These are phyloP conservation scores for Lota lota DNA, from an alignment of 2,113 vertebrate genomes.

Conservation along the genomic window DNA sequence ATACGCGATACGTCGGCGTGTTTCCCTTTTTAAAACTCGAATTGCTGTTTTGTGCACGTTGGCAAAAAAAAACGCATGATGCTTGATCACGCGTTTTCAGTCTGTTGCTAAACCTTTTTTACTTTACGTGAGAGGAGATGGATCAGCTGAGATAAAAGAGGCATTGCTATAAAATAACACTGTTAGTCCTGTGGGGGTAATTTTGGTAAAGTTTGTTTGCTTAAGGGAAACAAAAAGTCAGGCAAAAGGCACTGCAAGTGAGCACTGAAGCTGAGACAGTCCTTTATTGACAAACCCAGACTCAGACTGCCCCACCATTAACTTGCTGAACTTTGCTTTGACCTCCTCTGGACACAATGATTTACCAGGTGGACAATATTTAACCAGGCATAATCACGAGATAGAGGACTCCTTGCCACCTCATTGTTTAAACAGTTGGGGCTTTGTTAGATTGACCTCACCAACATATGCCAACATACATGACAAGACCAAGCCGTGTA, in stretches of 20 bases:
- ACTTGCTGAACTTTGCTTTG: slow-evolving; percentile 45
- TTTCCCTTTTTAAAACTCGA: not conserved
- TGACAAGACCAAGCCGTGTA: slow-evolving; percentile 4
- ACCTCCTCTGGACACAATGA: slow-evolving; percentile 56
- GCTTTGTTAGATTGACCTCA: slow-evolving; percentile 35
- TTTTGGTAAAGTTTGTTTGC: not conserved
- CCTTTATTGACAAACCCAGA: not conserved
- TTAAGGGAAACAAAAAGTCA: slow-evolving; percentile 8
- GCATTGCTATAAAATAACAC: too few species aligned
- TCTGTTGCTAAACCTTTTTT: too few species aligned
- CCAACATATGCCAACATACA: slow-evolving; percentile 2
- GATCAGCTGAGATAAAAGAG: too few species aligned
- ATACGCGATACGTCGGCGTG: not conserved
- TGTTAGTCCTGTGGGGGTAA: too few species aligned
- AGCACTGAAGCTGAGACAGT: slow-evolving; percentile 4
- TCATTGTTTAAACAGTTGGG: slow-evolving; percentile 19
- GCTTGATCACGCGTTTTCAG: too few species aligned
- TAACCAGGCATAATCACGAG: slow-evolving; percentile 41
- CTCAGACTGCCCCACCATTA: slow-evolving; percentile 1
- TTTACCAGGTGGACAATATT: slow-evolving; percentile 64
- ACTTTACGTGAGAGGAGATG: too few species aligned
- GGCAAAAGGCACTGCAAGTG: slow-evolving; percentile 19
- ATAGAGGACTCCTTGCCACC: slow-evolving; percentile 30
- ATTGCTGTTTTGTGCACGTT: not conserved
- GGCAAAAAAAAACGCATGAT: not conserved